Evolutionary conservation across 2,797 vertebrate genomes (phyloP), one percentile per base, ranked within the genome.

Genomic region (Anas bernieri): DNA sequence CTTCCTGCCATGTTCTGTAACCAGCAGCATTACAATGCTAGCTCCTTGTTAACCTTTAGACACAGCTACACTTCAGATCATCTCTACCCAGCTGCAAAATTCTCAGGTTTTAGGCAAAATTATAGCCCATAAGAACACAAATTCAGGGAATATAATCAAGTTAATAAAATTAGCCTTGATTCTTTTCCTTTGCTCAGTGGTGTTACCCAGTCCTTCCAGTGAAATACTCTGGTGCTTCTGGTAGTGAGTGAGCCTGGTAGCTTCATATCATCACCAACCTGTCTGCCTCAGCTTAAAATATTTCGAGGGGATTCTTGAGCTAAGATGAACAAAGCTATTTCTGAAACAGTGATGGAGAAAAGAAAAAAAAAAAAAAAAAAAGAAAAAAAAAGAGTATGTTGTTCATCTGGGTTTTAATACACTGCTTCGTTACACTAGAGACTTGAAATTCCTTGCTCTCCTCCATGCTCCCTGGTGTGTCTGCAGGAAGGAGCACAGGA

Each of bases 81-180:
- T 83, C 62, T 84, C 63, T 78, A 15, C 45, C 23, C 37, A 90
- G 26, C 55, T 92, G 18, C 33, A 48, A 28, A 86, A 74, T 70
- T 52, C 25, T 86, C 20, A 45, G 9, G 23, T 63, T 88, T 93
- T 67, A 70, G 39, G 33, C 28, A 58, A 78, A 92, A 81, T 87
- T 54, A 20, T 31, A 69, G 35, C 48, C 33, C 4, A 7, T 77
- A 69, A 63, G 18, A 28, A 35, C 0, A 0, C 67, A 25, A 33
- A 79, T 48, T 59, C 33, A 61, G 15, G 7, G 28, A 54, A 84
- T 90, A 50, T 74, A 39, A 72, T 83, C 33, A 37, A 78, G 30
- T 55, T 50, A 12, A 80, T 84, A 50, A 41, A 68, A 68, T 81
- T 62, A 62, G 83, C 6, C 22, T 73, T 8, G 14, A 86, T 90